phyloP scores from a whole-genome alignment of 2,888 invertebrate species.

The Trachelus stipa region DNA sequence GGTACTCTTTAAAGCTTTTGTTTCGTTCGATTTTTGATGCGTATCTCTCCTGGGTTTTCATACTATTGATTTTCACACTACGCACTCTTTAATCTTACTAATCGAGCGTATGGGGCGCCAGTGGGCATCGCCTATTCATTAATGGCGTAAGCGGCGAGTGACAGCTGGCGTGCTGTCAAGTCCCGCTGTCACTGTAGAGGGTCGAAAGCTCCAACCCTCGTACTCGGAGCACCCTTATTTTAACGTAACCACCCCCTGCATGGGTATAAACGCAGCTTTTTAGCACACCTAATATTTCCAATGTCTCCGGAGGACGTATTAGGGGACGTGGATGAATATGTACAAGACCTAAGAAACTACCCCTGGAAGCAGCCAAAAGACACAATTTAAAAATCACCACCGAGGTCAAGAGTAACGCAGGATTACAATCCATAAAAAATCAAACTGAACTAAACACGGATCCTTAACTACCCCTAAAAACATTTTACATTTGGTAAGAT shows the following conservation, averaged over 20 bases:
- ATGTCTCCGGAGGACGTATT: constrained; percentile 12
- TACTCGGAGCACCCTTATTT: neutral
- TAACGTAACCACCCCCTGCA: constrained; percentile 14
- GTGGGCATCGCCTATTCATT: constrained; percentile 37
- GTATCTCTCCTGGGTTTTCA: neutral
- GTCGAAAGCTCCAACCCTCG: neutral
- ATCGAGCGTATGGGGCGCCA: constrained; percentile 34
- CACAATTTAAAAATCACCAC: neutral
- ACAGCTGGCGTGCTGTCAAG: constrained; percentile 49
- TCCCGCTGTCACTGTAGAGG: constrained; percentile 28
- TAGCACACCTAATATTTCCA: constrained; percentile 41
- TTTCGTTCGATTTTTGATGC: neutral
- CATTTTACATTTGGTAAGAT: neutral
- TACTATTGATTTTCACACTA: neutral
- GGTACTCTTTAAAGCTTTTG: neutral
- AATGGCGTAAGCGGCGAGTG: constrained; percentile 41
- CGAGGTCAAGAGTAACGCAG: neutral
- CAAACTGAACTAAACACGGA: neutral
- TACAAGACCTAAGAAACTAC: neutral
- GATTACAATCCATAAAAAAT: neutral
- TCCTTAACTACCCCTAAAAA: neutral
- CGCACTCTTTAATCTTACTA: constrained; percentile 45
- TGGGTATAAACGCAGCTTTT: constrained; percentile 29
- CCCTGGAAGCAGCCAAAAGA: neutral
- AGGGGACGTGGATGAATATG: neutral